Evolutionary conservation across 2,113 vertebrate species (phyloP).

Genomic region (Calypte anna): DNA sequence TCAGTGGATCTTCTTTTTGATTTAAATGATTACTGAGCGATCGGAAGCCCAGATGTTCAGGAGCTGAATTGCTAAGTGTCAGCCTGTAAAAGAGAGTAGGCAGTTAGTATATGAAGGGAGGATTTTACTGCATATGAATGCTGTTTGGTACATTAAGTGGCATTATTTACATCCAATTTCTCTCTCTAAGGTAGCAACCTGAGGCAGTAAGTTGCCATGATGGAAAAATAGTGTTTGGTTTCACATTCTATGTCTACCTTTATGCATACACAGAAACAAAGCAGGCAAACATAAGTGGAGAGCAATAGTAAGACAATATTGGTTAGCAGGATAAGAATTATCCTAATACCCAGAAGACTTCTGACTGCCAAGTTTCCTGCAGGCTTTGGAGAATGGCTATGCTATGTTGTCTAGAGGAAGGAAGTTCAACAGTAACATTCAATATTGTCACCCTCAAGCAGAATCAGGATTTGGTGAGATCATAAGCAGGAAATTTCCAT

Average conservation of each 20-base stretch:
- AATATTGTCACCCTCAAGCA: neutral
- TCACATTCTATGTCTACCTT: neutral
- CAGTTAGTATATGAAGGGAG: conserved; percentile 46
- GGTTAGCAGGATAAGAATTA: neutral
- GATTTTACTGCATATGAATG: conserved; percentile 47
- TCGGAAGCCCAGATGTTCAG: conserved; percentile 59
- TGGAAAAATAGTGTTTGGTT: neutral
- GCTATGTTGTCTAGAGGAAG: neutral
- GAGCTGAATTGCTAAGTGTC: conserved; percentile 46
- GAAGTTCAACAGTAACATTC: neutral
- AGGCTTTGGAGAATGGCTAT: neutral
- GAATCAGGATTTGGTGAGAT: conserved; percentile 14
- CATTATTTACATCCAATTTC: conserved; percentile 56
- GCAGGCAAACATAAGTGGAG: neutral
- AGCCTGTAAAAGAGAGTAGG: conserved; percentile 43
- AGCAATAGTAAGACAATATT: neutral
- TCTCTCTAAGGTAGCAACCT: conserved; percentile 18
- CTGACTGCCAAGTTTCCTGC: neutral
- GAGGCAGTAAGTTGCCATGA: neutral
- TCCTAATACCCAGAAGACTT: neutral
- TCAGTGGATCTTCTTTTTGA: conserved; percentile 48
- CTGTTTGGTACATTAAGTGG: conserved; percentile 50
- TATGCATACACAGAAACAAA: neutral
- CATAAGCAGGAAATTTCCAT: conserved; percentile 5
- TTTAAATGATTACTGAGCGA: conserved; percentile 42